phyloP scores from a whole-genome alignment of 2,888 invertebrate species.

The Emesis castigata region DNA sequence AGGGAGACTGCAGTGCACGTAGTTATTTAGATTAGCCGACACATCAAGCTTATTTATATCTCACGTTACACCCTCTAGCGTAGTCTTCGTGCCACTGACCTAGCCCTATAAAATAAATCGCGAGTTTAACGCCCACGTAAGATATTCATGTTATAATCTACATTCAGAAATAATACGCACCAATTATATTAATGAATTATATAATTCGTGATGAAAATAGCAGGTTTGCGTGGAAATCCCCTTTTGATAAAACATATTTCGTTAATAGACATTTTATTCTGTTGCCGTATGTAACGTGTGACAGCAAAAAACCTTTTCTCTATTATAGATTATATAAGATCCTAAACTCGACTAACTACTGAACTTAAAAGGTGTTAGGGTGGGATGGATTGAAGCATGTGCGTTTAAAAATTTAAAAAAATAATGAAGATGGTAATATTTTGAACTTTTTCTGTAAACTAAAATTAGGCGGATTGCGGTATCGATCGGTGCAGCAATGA shows the following conservation, averaged over 20 bases:
- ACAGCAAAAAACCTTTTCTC: too few relatives aligned
- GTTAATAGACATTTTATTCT: background rate
- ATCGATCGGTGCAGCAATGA: too few relatives aligned
- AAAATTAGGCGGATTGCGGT: too few relatives aligned
- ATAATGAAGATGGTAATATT: too few relatives aligned
- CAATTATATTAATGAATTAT: background rate
- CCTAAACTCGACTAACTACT: too few relatives aligned
- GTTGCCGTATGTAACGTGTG: too few relatives aligned
- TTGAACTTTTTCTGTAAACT: too few relatives aligned
- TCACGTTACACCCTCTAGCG: slow-evolving; percentile 36
- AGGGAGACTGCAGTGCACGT: slow-evolving; percentile 67
- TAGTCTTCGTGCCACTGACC: slow-evolving; percentile 64
- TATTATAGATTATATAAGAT: too few relatives aligned
- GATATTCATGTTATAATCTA: background rate
- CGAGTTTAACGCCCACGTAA: slow-evolving; percentile 14
- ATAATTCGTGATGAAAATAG: background rate
- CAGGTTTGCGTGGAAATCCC: background rate
- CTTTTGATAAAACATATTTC: background rate
- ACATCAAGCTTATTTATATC: slow-evolving; percentile 51
- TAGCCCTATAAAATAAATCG: slow-evolving; percentile 61
- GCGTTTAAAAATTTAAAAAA: too few relatives aligned
- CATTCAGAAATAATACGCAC: background rate
- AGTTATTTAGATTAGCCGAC: background rate
- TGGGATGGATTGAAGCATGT: too few relatives aligned
- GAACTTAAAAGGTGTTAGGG: too few relatives aligned